Conservation (phyloP, 2,113 vertebrate genomes). For the Mormyrus lacerda region DNA sequence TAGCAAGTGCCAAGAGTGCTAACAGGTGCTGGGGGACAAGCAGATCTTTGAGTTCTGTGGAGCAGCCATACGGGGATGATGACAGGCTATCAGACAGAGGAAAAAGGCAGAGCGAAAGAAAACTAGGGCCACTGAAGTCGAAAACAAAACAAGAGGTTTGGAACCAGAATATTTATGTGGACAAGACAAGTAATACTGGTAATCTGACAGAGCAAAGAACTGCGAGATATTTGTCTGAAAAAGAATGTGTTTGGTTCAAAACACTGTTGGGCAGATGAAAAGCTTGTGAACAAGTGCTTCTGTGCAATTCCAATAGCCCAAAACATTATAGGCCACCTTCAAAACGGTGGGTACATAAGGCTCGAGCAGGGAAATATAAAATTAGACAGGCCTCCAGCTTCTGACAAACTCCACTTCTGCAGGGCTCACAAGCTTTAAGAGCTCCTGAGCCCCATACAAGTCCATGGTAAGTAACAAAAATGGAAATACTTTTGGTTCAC, state of each 20-base stretch:
- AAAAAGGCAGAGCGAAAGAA: not conserved
- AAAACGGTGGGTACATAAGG: not conserved
- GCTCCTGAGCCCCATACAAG: not conserved
- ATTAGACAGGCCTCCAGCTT: not conserved
- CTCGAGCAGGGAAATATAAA: not conserved
- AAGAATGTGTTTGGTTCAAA: not conserved
- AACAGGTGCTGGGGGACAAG: not conserved
- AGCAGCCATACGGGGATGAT: not conserved
- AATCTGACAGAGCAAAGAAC: not conserved
- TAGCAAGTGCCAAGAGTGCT: not conserved
- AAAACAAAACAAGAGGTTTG: not conserved
- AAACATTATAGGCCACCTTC: not conserved
- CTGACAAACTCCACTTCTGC: not conserved
- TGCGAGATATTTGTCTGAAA: not conserved
- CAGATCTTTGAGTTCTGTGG: not conserved
- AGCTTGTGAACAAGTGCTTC: not conserved
- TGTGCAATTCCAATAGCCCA: not conserved
- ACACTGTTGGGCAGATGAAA: not conserved
- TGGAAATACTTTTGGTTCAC: not conserved
- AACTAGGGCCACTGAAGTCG: not conserved
- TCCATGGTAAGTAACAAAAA: not conserved
- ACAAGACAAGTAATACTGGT: not conserved
- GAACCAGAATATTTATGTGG: not conserved
- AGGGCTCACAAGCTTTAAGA: not conserved
- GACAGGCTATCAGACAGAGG: not conserved